A percentile compares a stretch with the other conserved stretches of the same genome.
These are phyloP conservation scores for Pogonomyrmex californicus DNA, from an alignment of 1,140 invertebrate genomes.

Conservation along the genomic window DNA sequence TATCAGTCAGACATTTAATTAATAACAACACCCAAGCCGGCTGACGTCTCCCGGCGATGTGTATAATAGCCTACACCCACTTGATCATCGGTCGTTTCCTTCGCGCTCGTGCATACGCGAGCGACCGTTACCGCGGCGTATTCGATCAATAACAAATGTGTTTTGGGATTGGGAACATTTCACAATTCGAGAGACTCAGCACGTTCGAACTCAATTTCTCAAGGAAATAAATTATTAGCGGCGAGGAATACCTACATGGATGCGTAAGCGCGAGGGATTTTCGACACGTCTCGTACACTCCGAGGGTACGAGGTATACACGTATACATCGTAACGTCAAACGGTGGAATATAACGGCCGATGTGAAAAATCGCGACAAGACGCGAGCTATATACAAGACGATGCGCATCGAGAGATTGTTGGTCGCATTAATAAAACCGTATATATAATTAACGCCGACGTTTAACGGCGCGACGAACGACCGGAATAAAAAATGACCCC, in stretches of 20 bases:
- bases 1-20: conserved; percentile 87
- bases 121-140: conserved; percentile 74
- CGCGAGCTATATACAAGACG: neutral
- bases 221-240: conserved; percentile 47
- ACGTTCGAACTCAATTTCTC: conserved; percentile 58
- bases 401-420: conserved; percentile 6
- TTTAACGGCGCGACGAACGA: conserved; percentile 60
- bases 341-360: neutral
- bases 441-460: conserved; percentile 61
- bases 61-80: conserved; percentile 86
- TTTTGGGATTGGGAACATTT: conserved; percentile 57
- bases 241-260: neutral
- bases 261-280: conserved; percentile 33
- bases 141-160: conserved; percentile 72
- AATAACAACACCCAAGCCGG: conserved; percentile 86
- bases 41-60: conserved; percentile 84
- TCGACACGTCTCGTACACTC: conserved; percentile 26
- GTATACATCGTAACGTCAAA: neutral
- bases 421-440: conserved; percentile 59
- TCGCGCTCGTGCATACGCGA: conserved; percentile 39
- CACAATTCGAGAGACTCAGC: conserved; percentile 34
- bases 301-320: neutral
- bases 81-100: conserved; percentile 81
- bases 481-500: conserved; percentile 45
- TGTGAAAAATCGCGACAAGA: conserved; percentile 50